A percentile compares a stretch with the other conserved stretches of the same genome.
phyloP scores from a whole-genome alignment of 2,797 vertebrate species.

The Pygocentrus nattereri region DNA sequence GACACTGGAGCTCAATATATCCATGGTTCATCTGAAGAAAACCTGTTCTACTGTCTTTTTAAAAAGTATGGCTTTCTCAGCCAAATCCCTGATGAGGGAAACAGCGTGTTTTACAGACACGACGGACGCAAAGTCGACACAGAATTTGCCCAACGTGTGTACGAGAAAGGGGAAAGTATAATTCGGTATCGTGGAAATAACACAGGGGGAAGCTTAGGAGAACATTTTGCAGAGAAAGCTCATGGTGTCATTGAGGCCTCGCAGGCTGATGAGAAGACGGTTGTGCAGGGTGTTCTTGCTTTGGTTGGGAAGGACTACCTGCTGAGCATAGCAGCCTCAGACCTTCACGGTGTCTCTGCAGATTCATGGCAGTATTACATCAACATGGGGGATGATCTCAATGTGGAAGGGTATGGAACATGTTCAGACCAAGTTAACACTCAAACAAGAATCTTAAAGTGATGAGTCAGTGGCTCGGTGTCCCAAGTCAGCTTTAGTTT shows the following conservation, averaged over 20 bases:
- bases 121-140: conserved; percentile 38
- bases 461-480: background rate
- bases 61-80: conserved; percentile 51
- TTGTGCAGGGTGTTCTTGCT: conserved; percentile 47
- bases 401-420: conserved; percentile 58
- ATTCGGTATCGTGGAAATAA: conserved; percentile 1
- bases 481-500: background rate
- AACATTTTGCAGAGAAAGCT: conserved; percentile 56
- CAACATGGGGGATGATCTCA: conserved; percentile 52
- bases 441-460: background rate
- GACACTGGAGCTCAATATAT: conserved; percentile 64
- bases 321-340: conserved; percentile 53
- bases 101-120: conserved; percentile 39
- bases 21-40: conserved; percentile 58
- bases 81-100: conserved; percentile 44
- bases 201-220: conserved; percentile 54
- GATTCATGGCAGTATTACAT: conserved; percentile 60
- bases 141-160: conserved; percentile 30
- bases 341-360: conserved; percentile 56
- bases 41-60: conserved; percentile 58
- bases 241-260: conserved; percentile 19
- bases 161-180: conserved; percentile 50
- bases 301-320: conserved; percentile 58
- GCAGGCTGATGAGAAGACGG: conserved; percentile 34
- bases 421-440: background rate